Base-by-base conservation (phyloP, 2,113 vertebrate genomes). In the Scatophagus argus region DNA sequence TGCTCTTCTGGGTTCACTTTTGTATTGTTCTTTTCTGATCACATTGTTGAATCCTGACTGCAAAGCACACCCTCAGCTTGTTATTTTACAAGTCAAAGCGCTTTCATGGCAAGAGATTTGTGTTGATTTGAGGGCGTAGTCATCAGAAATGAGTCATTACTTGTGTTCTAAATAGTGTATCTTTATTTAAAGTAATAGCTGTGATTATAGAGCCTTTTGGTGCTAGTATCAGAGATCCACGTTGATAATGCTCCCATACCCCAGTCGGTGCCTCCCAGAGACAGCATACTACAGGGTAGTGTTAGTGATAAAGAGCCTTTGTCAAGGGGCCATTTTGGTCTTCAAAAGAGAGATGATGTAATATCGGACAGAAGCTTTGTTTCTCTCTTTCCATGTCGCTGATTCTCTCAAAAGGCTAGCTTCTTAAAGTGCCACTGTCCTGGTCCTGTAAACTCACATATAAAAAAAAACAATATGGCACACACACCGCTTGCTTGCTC, bases 261-360 rank as follows among this genome's bases (percentile, higher is more conserved):
- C 73, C 79, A 17, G 23, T 78, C 60, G 62, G 82, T 86, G 85
- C 82, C 87, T 80, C 79, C 77, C 72, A 69, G 79, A 88, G 89
- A 84, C 72, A n/a, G 66, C 76, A 59, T 69, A 56, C 66, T 77
- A 54, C 66, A 64, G 72, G 58, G 69, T 66, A 23, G 74, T 49
- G 39, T 65, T 63, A 31, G 83, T 81, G 56, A 88, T 81, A 93
- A 92, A 88, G 90, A 88, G 81, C 71, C 89, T 84, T 92, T 92
- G 92, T 93, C 47, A 78, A 47, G 14, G 51, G 71, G 66, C 73
- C 83, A 72, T 89, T 90, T 88, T 77, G 84, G 68, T 76, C 83
- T 84, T 89, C 87, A 88, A 85, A 93, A 41, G 84, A 78, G 64
- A 80, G 77, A 87, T 92, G 90, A 92, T 83, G 90, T 88, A 83